Evolutionary conservation across 2,113 vertebrate species (phyloP), one percentile per base, ranked within the genome.

Genomic region (Calyptommatus sinebrachiatus): DNA sequence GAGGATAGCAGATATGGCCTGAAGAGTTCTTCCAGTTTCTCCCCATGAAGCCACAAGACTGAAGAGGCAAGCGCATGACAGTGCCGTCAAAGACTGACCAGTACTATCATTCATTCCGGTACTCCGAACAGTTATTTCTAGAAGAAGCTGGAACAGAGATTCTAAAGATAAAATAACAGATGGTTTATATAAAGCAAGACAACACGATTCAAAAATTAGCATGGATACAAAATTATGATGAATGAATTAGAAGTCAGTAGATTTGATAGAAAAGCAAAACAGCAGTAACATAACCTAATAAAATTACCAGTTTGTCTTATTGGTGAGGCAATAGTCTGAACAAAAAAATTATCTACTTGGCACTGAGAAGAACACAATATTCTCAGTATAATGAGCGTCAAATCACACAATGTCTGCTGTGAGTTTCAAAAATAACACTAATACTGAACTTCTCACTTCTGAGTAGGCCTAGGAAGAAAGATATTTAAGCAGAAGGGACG

Each of bases 21-120:
- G 98, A 85, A 99, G 93, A 0, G 95, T 99, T 90, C 97, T 97
- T 91, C 98, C 98, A 0, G 98, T 99, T 93, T 99, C 98, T 84
- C 98, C 98, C 98, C 98, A 99, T 12, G 98, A 95, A 81, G 99
- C 98, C 61, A 99, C 98, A 86, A 99, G 94, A 89, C 98, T 99
- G 92, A 99, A 99, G 89, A 99, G 97, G 92, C 98, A 99, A 91
- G 98, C 97, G 3, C 98, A 99, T 88, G 98, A 99, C 83, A 99
- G 94, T 0, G 98, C 98, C 12, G 98, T 98, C 87, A 99, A 92
- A 79, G 97, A 96, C 94, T 99, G 98, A 69, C 98, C 98, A 1
- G 97, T 97, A 41, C 97, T 97, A 91, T 99, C 98, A 61, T 96
- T 99, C 93, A 97, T 95, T 35, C 97, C 98, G 0, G 98, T 98